phyloP scores from a whole-genome alignment of 2,113 vertebrate species.

The Caranx ignobilis region DNA sequence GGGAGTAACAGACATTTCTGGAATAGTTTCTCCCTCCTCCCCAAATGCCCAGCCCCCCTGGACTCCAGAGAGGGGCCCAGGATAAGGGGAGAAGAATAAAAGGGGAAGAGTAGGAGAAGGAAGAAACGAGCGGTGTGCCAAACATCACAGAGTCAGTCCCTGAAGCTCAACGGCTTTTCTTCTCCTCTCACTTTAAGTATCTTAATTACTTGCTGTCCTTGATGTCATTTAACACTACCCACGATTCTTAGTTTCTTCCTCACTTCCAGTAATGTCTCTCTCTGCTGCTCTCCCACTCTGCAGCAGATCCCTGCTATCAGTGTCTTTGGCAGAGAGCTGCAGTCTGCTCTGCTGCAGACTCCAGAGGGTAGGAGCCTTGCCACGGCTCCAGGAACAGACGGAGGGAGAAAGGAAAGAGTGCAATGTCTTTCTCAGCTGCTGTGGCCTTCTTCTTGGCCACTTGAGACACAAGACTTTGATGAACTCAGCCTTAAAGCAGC shows the following conservation, averaged over 20 bases:
- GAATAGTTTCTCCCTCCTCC: constrained; percentile 79
- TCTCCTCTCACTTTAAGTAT: constrained; percentile 21
- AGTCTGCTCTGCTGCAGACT: constrained; percentile 44
- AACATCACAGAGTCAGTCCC: constrained; percentile 29
- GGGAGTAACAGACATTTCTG: constrained; percentile 77
- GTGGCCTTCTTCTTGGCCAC: constrained; percentile 21
- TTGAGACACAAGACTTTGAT: constrained; percentile 2
- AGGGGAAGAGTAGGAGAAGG: constrained; percentile 25
- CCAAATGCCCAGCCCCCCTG: constrained; percentile 41
- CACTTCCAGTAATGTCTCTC: constrained; percentile 25
- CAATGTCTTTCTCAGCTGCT: constrained; percentile 58
- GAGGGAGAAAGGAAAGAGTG: neutral
- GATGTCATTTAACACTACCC: neutral
- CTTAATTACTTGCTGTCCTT: constrained; percentile 25
- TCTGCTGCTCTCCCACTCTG: neutral
- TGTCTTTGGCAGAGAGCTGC: constrained; percentile 39
- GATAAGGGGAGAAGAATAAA: constrained; percentile 55
- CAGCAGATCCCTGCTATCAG: constrained; percentile 21
- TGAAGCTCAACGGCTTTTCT: constrained; percentile 22
- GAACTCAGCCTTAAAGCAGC: constrained; percentile 8
- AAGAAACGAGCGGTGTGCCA: constrained; percentile 18
- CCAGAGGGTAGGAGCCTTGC: constrained; percentile 28
- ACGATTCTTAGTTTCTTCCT: constrained; percentile 14
- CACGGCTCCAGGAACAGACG: neutral
- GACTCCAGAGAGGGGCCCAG: constrained; percentile 71